Base-by-base conservation (phyloP, 1,140 invertebrate species). In the Drosophila parabipectinata region DNA sequence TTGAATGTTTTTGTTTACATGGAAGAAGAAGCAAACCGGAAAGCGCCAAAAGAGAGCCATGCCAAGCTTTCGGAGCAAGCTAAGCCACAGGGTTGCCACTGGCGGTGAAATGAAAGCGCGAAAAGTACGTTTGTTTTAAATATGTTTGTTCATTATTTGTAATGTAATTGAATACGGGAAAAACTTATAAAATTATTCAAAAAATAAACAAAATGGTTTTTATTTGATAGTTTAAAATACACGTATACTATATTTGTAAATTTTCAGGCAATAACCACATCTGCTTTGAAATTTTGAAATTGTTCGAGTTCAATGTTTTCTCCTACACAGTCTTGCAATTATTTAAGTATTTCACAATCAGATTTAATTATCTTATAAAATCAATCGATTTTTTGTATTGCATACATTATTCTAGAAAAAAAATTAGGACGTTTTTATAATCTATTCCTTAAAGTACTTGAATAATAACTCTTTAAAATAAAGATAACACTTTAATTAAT, bases 1-100 rank as follows among this genome's bases (percentile, higher is more conserved):
- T 61, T 3, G 0, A 18, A 6, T 72, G 69, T 55, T 39, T 82
- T 83, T 83, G 79, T 78, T 83, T 78, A 79, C 45, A 66, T 41
- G 6, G 12, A 57, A 71, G 68, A 61, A 24, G 52, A 48, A 62
- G 71, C 44, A 21, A 8, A 44, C 41, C 1, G 10, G 21, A 51
- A 34, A 44, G 21, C 4, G 15, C 34, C 34, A 37, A 18, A 12
- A 10, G 18, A 26, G 26, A 58, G 52, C 67, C 10, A 4, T 12
- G 14, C 2, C 3, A 1, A 18, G 44, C 41, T 64, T 28, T 26
- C 24, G 12, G n/a, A 51, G 45, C 47, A 3, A 32, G 2, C 34
- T 37, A n/a, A 12, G 34, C 34, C 10, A 10, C 24, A 64, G 64
- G 6, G 64, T 18, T 66, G 62, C 18, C 62, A 66, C 7, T 4